Evolutionary conservation across 1,140 invertebrate species (phyloP).

Genomic region (Anadara kagoshimensis): DNA sequence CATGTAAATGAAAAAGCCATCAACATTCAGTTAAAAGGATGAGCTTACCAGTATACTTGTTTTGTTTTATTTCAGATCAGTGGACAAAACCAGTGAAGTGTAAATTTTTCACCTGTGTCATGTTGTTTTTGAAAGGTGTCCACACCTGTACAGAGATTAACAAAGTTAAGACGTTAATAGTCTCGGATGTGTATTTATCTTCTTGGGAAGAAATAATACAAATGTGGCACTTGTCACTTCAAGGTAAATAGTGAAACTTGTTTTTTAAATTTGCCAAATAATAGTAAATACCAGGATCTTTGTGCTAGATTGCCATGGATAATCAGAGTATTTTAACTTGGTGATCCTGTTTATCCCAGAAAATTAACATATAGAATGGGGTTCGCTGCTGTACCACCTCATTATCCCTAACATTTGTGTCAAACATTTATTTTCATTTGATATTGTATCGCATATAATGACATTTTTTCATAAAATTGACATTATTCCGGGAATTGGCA

Average conservation of each 20-base stretch:
- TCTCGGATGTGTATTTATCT: constrained; percentile 10
- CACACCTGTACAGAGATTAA: constrained; percentile 9
- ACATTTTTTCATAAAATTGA: too few relatives aligned
- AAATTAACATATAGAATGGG: too few relatives aligned
- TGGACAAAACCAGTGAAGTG: not conserved
- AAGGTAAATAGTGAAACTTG: constrained; percentile 7
- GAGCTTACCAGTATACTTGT: too few relatives aligned
- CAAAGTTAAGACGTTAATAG: not conserved
- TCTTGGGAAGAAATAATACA: constrained; percentile 26
- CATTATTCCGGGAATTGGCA: too few relatives aligned
- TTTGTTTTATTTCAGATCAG: not conserved
- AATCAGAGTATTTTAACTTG: not conserved
- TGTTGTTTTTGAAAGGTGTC: constrained; percentile 18
- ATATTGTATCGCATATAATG: too few relatives aligned
- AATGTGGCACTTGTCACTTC: constrained; percentile 22
- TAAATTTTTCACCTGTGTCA: not conserved
- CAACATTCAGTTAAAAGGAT: not conserved
- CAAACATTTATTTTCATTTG: too few relatives aligned
- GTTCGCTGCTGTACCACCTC: too few relatives aligned
- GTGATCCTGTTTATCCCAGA: not conserved
- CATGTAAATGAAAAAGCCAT: not conserved
- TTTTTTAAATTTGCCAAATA: too few relatives aligned
- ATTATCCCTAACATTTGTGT: too few relatives aligned
- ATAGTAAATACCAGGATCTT: too few relatives aligned
- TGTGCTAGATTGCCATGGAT: too few relatives aligned